A percentile compares a stretch with the other conserved stretches of the same genome.
Evolutionary conservation across 2,888 invertebrate genomes (phyloP).

Genomic region (Barypeithes pellucidus): DNA sequence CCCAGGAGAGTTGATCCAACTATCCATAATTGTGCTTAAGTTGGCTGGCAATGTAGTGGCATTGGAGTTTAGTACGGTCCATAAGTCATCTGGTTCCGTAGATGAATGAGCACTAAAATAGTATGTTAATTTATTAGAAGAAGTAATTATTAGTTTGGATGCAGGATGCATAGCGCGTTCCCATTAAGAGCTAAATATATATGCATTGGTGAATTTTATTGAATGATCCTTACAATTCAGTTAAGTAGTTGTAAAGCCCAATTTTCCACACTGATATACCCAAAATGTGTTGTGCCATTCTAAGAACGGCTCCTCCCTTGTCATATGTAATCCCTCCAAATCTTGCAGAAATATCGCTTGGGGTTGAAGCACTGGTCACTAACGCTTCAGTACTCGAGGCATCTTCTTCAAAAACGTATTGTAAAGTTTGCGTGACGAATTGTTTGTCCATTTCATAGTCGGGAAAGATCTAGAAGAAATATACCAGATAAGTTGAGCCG

Average conservation of each 20-base stretch:
- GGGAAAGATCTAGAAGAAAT: conserved; percentile 47
- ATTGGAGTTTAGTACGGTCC: conserved; percentile 37
- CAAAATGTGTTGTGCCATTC: conserved; percentile 54
- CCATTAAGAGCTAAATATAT: no score
- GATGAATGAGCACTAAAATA: conserved; percentile 34
- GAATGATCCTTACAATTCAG: conserved; percentile 42
- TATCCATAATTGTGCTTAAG: conserved; percentile 40
- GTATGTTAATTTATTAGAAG: no score
- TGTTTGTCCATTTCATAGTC: conserved; percentile 57
- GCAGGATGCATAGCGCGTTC: no score
- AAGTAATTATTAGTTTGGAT: no score
- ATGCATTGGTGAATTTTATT: background rate
- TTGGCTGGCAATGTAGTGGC: conserved; percentile 26
- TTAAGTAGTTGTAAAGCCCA: conserved; percentile 51
- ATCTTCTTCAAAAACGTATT: conserved; percentile 74
- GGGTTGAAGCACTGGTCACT: conserved; percentile 72
- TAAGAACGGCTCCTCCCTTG: conserved; percentile 57
- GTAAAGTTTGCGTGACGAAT: conserved; percentile 55
- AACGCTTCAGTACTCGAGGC: conserved; percentile 75
- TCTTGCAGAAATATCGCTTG: conserved; percentile 75
- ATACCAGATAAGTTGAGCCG: background rate
- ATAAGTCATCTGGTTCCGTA: conserved; percentile 51
- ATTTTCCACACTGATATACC: conserved; percentile 41
- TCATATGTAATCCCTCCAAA: conserved; percentile 75
- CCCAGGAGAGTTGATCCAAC: conserved; percentile 50